Percentiles rank a stretch among this genome's conserved stretches.
Conservation (phyloP, 2,797 vertebrate genomes). For the Arctocebus calabarensis region DNA sequence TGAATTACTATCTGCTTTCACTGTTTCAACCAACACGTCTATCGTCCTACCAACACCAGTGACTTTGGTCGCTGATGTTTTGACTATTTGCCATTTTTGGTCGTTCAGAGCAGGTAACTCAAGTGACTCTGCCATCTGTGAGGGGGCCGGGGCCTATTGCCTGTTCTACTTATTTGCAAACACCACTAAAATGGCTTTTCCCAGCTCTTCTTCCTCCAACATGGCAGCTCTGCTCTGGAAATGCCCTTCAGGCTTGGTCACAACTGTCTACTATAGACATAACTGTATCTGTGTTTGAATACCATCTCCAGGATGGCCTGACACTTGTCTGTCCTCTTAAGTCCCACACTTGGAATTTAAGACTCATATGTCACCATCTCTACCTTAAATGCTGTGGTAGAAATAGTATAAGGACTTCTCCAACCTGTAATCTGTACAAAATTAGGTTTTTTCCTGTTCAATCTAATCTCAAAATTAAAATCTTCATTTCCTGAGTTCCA, state of each 20-base stretch:
- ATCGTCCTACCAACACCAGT: conserved; percentile 97
- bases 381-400: conserved; percentile 98
- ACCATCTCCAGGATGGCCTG: conserved; percentile 85
- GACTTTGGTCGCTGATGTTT: conserved; percentile 98
- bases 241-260: too few species aligned
- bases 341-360: conserved; percentile 99
- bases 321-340: conserved; percentile 99
- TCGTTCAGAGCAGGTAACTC: conserved; percentile 97
- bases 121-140: conserved; percentile 96
- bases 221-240: too few species aligned
- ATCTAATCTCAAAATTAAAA: conserved; percentile 97
- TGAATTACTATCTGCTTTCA: conserved; percentile 96
- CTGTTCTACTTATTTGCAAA: conserved; percentile 99
- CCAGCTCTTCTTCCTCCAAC: conserved; percentile 96
- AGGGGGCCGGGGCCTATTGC: conserved; percentile 98
- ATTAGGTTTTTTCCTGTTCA: conserved; percentile 99
- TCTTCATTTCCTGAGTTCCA: conserved; percentile 98
- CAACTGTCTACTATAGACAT: too few species aligned
- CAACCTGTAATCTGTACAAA: conserved; percentile 97
- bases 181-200: conserved; percentile 98
- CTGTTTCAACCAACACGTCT: conserved; percentile 97
- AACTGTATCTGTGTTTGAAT: too few species aligned
- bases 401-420: conserved; percentile 99
- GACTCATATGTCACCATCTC: conserved; percentile 97
- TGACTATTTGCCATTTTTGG: conserved; percentile 99